A percentile compares a stretch with the other conserved stretches of the same genome.
These are phyloP conservation scores for Myiopsitta monachus DNA, from an alignment of 2,113 vertebrate genomes.

Conservation along the genomic window DNA sequence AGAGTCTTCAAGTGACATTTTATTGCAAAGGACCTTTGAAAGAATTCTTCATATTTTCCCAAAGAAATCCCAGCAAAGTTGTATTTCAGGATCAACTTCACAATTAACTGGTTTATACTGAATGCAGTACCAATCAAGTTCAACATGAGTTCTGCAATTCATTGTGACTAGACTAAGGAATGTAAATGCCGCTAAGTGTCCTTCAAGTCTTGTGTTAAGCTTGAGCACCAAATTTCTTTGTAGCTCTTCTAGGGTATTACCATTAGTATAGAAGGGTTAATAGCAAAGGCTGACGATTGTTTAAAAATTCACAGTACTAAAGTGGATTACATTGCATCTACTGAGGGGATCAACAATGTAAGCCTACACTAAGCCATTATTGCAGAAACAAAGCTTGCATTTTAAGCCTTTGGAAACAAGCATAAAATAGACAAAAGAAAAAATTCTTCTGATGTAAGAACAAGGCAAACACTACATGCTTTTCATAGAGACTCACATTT, in stretches of 20 bases:
- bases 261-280: slow-evolving; percentile 83
- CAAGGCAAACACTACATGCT: slow-evolving; percentile 81
- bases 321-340: slow-evolving; percentile 88
- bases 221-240: slow-evolving; percentile 64
- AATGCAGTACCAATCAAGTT: slow-evolving; percentile 68
- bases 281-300: slow-evolving; percentile 78
- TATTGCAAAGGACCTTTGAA: slow-evolving; percentile 39
- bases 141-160: slow-evolving; percentile 70
- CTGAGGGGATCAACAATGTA: slow-evolving; percentile 84
- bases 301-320: slow-evolving; percentile 88
- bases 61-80: slow-evolving; percentile 41
- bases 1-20: slow-evolving; percentile 30
- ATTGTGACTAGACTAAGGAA: slow-evolving; percentile 69
- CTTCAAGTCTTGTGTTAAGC: slow-evolving; percentile 65
- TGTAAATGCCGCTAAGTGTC: slow-evolving; percentile 72
- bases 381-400: slow-evolving; percentile 88
- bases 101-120: slow-evolving; percentile 64
- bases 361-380: slow-evolving; percentile 86
- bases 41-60: slow-evolving; percentile 45
- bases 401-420: slow-evolving; percentile 87
- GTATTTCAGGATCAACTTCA: slow-evolving; percentile 57
- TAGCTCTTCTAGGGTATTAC: slow-evolving; percentile 71
- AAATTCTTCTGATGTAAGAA: slow-evolving; percentile 87
- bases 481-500: slow-evolving; percentile 78
- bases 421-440: slow-evolving; percentile 85